Evolutionary conservation across 2,113 vertebrate species (phyloP).

Genomic region (Ellobius talpinus): DNA sequence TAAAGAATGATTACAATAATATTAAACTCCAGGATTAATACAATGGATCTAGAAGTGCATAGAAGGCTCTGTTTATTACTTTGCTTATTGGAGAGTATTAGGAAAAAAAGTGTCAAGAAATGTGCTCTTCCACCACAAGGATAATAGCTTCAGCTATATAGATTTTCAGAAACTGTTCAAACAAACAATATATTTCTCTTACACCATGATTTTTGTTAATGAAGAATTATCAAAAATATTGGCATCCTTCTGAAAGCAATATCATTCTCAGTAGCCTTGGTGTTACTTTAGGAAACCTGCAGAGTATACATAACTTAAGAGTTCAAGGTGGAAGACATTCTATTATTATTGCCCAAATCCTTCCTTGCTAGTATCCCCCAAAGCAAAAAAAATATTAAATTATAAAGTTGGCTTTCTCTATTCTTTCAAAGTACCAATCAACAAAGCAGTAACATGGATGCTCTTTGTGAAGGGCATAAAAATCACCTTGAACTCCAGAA

Average conservation of each 20-base stretch:
- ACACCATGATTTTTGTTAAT: slow-evolving; percentile 37
- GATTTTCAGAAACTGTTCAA: slow-evolving; percentile 58
- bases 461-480: slow-evolving; percentile 14
- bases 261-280: neutral
- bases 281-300: slow-evolving; percentile 43
- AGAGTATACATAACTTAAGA: neutral
- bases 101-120: neutral
- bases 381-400: slow-evolving; percentile 57
- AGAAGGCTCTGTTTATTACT: slow-evolving; percentile 53
- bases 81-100: slow-evolving; percentile 35
- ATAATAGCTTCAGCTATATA: slow-evolving; percentile 27
- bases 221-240: slow-evolving; percentile 67
- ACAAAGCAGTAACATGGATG: neutral
- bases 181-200: slow-evolving; percentile 36
- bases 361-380: slow-evolving; percentile 42
- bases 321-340: neutral
- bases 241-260: slow-evolving; percentile 55
- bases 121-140: slow-evolving; percentile 35
- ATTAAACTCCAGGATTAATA: slow-evolving; percentile 49
- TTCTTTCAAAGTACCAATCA: slow-evolving; percentile 44
- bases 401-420: slow-evolving; percentile 30
- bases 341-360: slow-evolving; percentile 50
- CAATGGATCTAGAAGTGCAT: neutral
- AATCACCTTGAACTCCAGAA: slow-evolving; percentile 30
- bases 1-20: slow-evolving; percentile 50